These are phyloP conservation scores for Rafetus swinhoei DNA, from an alignment of 2,113 vertebrate species.

Conservation along the genomic window DNA sequence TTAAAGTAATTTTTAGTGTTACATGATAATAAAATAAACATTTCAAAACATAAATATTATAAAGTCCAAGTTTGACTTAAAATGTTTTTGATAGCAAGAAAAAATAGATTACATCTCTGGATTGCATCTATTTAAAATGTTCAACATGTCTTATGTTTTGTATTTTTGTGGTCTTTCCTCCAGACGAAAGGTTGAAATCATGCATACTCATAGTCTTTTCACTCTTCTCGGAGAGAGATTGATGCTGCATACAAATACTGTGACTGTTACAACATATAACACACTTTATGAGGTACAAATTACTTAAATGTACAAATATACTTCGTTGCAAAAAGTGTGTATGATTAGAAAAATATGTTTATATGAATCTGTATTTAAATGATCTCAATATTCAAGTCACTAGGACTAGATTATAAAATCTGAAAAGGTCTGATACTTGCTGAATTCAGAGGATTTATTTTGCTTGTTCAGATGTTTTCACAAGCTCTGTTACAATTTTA, in stretches of 20 bases:
- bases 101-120: neutral
- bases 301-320: neutral
- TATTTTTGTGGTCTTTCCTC: conserved; percentile 47
- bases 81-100: neutral
- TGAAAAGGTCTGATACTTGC: neutral
- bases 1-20: neutral
- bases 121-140: neutral
- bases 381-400: neutral
- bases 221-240: conserved; percentile 94
- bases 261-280: conserved; percentile 95
- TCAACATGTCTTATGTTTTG: neutral
- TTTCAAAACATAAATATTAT: neutral
- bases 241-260: conserved; percentile 92
- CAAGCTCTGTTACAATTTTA: neutral
- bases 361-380: neutral
- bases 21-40: neutral
- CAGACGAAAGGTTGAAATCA: conserved; percentile 97
- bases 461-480: neutral
- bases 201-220: conserved; percentile 98
- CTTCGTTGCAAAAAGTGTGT: neutral
- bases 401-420: neutral
- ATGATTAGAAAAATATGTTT: neutral
- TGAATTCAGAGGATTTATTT: neutral
- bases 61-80: neutral
- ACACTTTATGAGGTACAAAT: conserved; percentile 92